These are phyloP conservation scores for Exaiptasia diaphana DNA, from an alignment of 64 coral and sea anemone species.

Conservation along the genomic window DNA sequence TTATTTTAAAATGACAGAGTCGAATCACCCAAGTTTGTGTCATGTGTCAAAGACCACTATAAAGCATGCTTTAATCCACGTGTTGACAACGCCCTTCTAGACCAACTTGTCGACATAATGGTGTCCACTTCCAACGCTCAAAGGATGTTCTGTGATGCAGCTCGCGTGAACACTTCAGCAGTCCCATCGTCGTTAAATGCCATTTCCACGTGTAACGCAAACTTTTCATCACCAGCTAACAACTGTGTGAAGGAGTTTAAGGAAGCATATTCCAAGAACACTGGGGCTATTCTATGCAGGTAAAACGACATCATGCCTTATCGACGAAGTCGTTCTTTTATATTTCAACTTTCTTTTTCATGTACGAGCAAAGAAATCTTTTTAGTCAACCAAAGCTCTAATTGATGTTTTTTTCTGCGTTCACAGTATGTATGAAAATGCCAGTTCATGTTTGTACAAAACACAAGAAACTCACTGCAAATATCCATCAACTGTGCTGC, in stretches of 20 bases:
- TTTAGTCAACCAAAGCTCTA: no score
- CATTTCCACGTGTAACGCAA: background rate
- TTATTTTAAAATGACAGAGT: background rate
- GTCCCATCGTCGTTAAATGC: background rate
- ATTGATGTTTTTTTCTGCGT: no score
- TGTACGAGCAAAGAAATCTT: no score
- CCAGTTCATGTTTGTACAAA: background rate
- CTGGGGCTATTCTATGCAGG: background rate
- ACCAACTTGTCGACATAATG: background rate
- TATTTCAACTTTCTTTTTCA: background rate
- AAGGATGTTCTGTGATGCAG: background rate
- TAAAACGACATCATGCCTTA: background rate
- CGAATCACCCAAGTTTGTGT: background rate
- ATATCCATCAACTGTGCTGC: background rate
- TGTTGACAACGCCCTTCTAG: background rate
- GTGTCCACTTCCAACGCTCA: background rate
- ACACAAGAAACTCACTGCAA: background rate
- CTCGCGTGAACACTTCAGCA: background rate
- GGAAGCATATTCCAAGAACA: background rate
- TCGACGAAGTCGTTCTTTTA: background rate
- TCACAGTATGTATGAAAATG: background rate
- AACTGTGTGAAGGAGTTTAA: background rate
- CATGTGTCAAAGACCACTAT: background rate
- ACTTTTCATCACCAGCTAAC: background rate
- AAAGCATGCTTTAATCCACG: background rate